Percentiles rank a stretch among this genome's conserved stretches.
Evolutionary conservation across 1,140 invertebrate genomes (phyloP).

Genomic region (Drosophila athabasca): DNA sequence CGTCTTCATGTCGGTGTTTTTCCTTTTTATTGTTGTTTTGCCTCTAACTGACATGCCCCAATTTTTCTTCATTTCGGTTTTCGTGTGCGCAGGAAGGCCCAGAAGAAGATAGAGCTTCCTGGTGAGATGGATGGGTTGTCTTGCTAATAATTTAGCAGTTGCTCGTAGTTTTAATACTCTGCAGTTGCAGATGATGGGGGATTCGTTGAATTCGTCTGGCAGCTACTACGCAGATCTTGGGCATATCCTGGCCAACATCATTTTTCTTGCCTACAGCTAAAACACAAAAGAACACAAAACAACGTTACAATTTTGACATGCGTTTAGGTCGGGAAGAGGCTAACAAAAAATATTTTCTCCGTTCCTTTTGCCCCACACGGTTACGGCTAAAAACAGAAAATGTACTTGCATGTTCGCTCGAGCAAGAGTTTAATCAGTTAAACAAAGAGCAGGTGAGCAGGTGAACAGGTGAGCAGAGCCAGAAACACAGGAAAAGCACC

Average conservation of each 20-base stretch:
- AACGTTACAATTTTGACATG: constrained; percentile 70
- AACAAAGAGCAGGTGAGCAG: constrained; percentile 38
- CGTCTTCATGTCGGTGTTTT: constrained; percentile 72
- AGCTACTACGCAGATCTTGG: not conserved
- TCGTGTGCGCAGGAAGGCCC: constrained; percentile 35
- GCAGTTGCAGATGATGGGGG: constrained; percentile 34
- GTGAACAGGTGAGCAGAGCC: too few relatives aligned
- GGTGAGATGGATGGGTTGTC: constrained; percentile 71
- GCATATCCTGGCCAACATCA: constrained; percentile 50
- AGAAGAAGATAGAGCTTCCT: constrained; percentile 15
- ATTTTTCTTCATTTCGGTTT: constrained; percentile 77
- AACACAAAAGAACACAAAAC: constrained; percentile 23
- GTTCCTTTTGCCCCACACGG: constrained; percentile 11
- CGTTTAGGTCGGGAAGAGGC: constrained; percentile 35
- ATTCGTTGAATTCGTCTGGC: constrained; percentile 10
- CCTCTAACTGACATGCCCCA: constrained; percentile 75
- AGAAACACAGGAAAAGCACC: not conserved
- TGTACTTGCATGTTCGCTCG: constrained; percentile 63
- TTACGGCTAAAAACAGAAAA: constrained; percentile 25
- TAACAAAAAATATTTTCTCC: constrained; percentile 18
- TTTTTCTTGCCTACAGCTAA: constrained; percentile 66
- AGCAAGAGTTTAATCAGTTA: constrained; percentile 77
- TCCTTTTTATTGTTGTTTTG: constrained; percentile 73
- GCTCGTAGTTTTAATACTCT: constrained; percentile 62
- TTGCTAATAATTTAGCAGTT: constrained; percentile 79